A percentile compares a stretch with the other conserved stretches of the same genome.
phyloP scores from a whole-genome alignment of 1,140 invertebrate genomes.

The Philotrypesis tridentata region DNA sequence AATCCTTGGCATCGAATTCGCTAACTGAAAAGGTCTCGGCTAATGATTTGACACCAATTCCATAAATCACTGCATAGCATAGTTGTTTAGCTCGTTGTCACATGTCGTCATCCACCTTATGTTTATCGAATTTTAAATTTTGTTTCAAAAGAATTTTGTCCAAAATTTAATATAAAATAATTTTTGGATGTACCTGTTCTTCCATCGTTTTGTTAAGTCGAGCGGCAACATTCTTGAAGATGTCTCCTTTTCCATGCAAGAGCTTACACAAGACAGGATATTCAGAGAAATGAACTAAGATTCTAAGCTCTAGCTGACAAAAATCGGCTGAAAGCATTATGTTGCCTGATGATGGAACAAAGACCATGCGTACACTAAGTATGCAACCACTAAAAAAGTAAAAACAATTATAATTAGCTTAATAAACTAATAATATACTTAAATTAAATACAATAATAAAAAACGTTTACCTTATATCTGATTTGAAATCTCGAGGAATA shows the following conservation, averaged over 20 bases:
- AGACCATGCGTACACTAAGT: constrained; percentile 81
- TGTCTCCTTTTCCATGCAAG: constrained; percentile 84
- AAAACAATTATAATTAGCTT: background rate
- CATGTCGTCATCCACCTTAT: constrained; percentile 81
- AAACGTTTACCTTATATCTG: constrained; percentile 55
- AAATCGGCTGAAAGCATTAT: constrained; percentile 93
- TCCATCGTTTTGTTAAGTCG: constrained; percentile 83
- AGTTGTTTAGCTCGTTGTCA: constrained; percentile 93
- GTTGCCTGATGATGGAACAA: constrained; percentile 77
- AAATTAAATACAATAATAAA: background rate
- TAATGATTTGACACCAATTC: constrained; percentile 93
- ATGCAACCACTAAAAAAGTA: constrained; percentile 60
- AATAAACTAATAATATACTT: background rate
- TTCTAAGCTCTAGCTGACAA: constrained; percentile 94
- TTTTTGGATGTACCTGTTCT: constrained; percentile 72
- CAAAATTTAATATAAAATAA: background rate
- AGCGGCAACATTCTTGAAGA: constrained; percentile 91
- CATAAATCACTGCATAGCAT: constrained; percentile 98
- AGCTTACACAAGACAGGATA: constrained; percentile 84
- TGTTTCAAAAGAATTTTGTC: too few relatives aligned
- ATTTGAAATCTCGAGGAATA: constrained; percentile 89
- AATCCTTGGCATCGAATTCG: constrained; percentile 85
- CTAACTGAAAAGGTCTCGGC: constrained; percentile 86
- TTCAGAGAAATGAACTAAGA: constrained; percentile 91
- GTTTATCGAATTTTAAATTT: constrained; percentile 22